A percentile compares a stretch with the other conserved stretches of the same genome.
These are phyloP conservation scores for Vulpes lagopus DNA, from an alignment of 2,113 vertebrate species.

Conservation along the genomic window DNA sequence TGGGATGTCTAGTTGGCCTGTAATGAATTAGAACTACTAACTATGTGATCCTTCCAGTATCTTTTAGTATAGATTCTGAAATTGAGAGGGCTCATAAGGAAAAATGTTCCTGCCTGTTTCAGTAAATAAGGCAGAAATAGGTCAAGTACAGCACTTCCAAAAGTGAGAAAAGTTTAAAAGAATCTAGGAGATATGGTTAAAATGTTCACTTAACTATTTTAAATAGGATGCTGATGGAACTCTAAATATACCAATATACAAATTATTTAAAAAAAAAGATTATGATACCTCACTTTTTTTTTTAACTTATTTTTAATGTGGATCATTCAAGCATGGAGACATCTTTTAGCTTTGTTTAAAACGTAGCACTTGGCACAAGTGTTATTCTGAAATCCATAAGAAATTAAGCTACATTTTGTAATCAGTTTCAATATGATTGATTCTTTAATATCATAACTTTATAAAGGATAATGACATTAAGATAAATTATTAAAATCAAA, in stretches of 20 bases:
- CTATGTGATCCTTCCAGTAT: neutral
- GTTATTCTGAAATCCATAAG: conserved; percentile 27
- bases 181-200: neutral
- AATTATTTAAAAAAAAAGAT: conserved; percentile 35
- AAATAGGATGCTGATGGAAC: neutral
- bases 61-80: neutral
- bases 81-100: neutral
- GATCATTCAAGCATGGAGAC: neutral
- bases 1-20: neutral
- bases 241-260: neutral
- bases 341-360: conserved; percentile 43
- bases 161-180: neutral
- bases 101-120: neutral
- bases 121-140: neutral
- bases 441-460: conserved; percentile 24
- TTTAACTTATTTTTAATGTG: conserved; percentile 31
- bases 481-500: conserved; percentile 36
- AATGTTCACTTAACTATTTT: neutral
- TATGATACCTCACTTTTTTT: neutral
- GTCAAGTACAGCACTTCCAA: neutral
- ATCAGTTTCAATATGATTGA: neutral
- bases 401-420: conserved; percentile 42
- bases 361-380: neutral
- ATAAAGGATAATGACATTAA: neutral
- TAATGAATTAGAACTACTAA: neutral